Percentiles rank a stretch among this genome's conserved stretches.
Evolutionary conservation across 1,140 invertebrate species (phyloP).

Genomic region (Chlorops oryzae): DNA sequence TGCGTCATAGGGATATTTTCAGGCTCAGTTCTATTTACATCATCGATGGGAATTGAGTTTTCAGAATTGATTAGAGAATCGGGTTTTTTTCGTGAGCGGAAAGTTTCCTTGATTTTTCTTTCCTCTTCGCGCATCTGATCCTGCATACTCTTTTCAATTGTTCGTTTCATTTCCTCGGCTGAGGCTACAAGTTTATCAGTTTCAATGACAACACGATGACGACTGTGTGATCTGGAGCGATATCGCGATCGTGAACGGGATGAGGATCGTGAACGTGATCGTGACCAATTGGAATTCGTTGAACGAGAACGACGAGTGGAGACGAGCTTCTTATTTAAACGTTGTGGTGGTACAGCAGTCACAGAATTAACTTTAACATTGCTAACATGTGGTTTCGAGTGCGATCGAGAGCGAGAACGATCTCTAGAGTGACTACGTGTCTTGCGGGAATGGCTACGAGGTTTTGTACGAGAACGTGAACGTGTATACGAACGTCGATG

Average conservation of each 20-base stretch:
- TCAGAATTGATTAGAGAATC: not conserved
- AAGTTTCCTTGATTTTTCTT: constrained; percentile 33
- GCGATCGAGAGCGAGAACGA: constrained; percentile 36
- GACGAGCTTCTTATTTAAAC: constrained; percentile 33
- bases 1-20: too few relatives aligned
- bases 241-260: constrained; percentile 28
- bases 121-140: constrained; percentile 40
- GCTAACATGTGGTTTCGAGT: constrained; percentile 23
- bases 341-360: constrained; percentile 12
- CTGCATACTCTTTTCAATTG: constrained; percentile 38
- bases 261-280: constrained; percentile 45
- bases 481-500: constrained; percentile 43
- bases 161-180: constrained; percentile 40
- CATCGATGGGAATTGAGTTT: too few relatives aligned
- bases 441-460: constrained; percentile 23
- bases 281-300: constrained; percentile 41
- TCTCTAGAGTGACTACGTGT: constrained; percentile 36
- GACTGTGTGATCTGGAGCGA: constrained; percentile 47
- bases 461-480: constrained; percentile 35
- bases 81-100: constrained; percentile 18
- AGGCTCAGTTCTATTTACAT: too few relatives aligned
- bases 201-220: constrained; percentile 33
- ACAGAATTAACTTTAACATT: not conserved
- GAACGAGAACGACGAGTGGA: constrained; percentile 42
- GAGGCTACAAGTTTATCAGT: constrained; percentile 37